phyloP scores from a whole-genome alignment of 2,888 invertebrate genomes.

The Litoditis marina region DNA sequence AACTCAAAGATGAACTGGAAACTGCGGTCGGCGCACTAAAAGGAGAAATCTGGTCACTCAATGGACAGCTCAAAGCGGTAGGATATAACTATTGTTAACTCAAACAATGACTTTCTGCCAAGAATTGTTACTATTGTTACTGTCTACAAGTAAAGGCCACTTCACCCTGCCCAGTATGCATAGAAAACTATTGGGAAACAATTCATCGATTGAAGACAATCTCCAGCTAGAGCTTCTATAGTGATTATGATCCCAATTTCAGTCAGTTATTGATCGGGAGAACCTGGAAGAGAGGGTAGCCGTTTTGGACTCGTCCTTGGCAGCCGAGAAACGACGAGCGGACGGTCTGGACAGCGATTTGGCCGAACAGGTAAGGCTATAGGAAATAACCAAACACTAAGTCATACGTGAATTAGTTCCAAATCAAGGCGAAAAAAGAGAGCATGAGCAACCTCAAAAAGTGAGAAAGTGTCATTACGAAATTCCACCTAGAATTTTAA shows the following conservation, averaged over 20 bases:
- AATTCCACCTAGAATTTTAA: no score
- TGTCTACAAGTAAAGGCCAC: no score
- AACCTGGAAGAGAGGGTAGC: slow-evolving; percentile 29
- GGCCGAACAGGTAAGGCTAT: slow-evolving; percentile 29
- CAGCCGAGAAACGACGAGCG: slow-evolving; percentile 35
- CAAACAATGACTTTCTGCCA: no score
- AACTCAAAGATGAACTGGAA: slow-evolving; percentile 51
- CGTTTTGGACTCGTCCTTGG: slow-evolving; percentile 27
- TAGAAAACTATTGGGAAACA: no score
- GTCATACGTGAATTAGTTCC: not conserved
- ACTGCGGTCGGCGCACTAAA: slow-evolving; percentile 50
- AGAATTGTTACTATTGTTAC: no score
- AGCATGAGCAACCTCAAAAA: no score
- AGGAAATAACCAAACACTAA: not conserved
- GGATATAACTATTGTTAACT: not conserved
- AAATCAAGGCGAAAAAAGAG: no score
- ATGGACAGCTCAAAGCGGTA: slow-evolving; percentile 49
- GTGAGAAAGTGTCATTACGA: no score
- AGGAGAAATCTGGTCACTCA: slow-evolving; percentile 56
- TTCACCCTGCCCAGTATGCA: no score
- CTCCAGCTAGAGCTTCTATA: not conserved
- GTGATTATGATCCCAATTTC: slow-evolving; percentile 4
- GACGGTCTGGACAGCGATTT: slow-evolving; percentile 38
- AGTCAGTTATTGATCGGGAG: slow-evolving; percentile 36
- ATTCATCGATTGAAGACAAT: not conserved